Percentiles rank a stretch among this genome's conserved stretches.
Conservation (phyloP, 2,113 vertebrate species). For the Tor tambroides region DNA sequence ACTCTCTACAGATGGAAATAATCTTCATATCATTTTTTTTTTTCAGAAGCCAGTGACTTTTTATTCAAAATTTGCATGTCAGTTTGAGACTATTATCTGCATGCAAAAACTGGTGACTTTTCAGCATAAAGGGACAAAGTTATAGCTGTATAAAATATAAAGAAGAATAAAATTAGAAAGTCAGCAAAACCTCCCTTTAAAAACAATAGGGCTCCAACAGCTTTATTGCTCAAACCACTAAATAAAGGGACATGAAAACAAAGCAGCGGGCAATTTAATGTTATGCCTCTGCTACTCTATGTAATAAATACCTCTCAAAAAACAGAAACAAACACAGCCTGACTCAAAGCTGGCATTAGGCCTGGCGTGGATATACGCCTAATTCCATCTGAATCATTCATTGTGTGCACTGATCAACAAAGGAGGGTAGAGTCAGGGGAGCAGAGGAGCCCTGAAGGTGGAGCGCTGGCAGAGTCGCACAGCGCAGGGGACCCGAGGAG, state of each 20-base stretch:
- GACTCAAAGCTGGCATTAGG: conserved; percentile 23
- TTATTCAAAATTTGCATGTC: not conserved
- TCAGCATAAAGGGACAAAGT: not conserved
- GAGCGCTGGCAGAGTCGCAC: not conserved
- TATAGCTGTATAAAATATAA: not conserved
- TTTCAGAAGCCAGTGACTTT: not conserved
- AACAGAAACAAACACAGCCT: conserved; percentile 3
- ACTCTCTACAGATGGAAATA: not conserved
- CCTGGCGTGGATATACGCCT: conserved; percentile 26
- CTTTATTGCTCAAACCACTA: not conserved
- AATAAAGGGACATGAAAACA: too few relatives aligned
- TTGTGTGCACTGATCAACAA: not conserved
- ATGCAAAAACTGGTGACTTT: not conserved
- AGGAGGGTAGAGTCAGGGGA: not conserved
- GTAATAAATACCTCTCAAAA: not conserved
- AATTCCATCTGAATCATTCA: conserved; percentile 25
- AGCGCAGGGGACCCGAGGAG: not conserved
- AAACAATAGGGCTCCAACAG: not conserved
- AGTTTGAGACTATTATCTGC: not conserved
- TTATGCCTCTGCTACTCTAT: too few relatives aligned
- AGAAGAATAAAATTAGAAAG: not conserved
- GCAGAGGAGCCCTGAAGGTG: not conserved
- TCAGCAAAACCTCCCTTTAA: not conserved
- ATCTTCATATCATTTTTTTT: not conserved
- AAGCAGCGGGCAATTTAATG: too few relatives aligned